Base-by-base conservation (phyloP, 2,113 vertebrate species). In the Limanda limanda region DNA sequence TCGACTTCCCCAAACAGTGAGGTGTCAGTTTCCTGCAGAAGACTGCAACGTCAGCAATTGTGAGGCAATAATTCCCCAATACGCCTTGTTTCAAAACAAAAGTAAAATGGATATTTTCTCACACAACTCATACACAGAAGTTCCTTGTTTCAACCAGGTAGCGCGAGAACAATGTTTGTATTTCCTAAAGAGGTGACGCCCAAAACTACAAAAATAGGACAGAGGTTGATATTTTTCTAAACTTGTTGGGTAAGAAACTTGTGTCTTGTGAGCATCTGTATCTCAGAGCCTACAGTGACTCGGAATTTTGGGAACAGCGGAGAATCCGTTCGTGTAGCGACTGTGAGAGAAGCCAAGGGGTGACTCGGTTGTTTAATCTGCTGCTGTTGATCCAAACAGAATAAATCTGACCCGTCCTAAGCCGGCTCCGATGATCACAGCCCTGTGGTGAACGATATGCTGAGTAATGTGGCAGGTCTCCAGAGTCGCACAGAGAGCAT, bases 291-390 rank as follows among this genome's bases (percentile, higher is more conserved):
- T 18, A 15, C 24, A 24, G 45, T n/a, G 40, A 69, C 40, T 12
- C 64, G 24, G 68, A 10, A 25, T 56, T 68, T 35, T 17, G 58
- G 45, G 25, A 68, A 23, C 48, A 48, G 66, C 57, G 48, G 56
- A 42, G 31, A 72, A 20, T 25, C 47, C 4, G 21, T 52, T 42
- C 20, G 1, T 21, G 1, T 21, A 14, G 74, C 48, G 60, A 35
- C 48, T 3, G 25, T 47, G 73, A 61, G 73, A 54, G 51, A 54
- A 54, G 51, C 83, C 74, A 47, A 78, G 67, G 25, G 76, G 72
- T 91, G 90, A 91, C 79, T 91, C 90, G 79, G 83, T 81, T 23
- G 25, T 89, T 83, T 85, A 88, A 84, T 88, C 83, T 17, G 7
- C 74, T 71, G 67, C 79, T 72, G 85, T 75, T 74, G 86, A 81